Evolutionary conservation across 53 echinoderm and acorn worm genomes (phyloP).

Genomic region (Stichopus horrens): DNA sequence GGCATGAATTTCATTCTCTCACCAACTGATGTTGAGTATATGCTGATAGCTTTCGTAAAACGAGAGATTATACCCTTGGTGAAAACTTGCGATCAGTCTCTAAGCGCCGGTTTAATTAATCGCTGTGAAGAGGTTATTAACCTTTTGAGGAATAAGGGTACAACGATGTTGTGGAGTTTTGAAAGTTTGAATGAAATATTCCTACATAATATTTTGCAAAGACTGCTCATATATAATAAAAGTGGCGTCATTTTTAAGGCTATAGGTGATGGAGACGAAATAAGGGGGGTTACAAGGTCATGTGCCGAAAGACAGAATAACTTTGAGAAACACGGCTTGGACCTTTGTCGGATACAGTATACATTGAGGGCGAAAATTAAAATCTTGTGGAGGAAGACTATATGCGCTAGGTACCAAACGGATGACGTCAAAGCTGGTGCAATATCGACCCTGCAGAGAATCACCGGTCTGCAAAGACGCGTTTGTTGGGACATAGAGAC

Average conservation of each 20-base stretch:
- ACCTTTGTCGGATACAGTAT: background rate
- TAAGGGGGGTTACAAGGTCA: too few species aligned
- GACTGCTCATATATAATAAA: background rate
- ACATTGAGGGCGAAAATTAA: background rate
- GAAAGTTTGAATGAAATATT: background rate
- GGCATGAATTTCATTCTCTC: background rate
- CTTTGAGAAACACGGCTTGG: background rate
- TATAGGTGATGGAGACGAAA: background rate
- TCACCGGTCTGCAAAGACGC: background rate
- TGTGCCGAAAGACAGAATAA: background rate
- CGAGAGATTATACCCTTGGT: too few species aligned
- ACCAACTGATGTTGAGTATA: background rate
- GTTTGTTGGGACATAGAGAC: slow-evolving; percentile 14
- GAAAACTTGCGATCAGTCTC: too few species aligned
- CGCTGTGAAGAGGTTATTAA: background rate
- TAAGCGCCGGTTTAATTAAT: background rate
- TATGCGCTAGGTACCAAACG: background rate
- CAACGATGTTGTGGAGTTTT: background rate
- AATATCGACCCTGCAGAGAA: background rate
- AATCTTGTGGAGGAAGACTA: background rate
- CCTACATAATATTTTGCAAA: background rate
- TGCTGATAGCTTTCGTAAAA: background rate
- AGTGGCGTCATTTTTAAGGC: background rate
- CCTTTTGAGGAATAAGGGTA: background rate
- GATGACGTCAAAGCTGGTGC: background rate